Percentiles rank a stretch among this genome's conserved stretches.
Evolutionary conservation across 2,797 vertebrate species (phyloP).

Genomic region (Pangasius larnaudii): DNA sequence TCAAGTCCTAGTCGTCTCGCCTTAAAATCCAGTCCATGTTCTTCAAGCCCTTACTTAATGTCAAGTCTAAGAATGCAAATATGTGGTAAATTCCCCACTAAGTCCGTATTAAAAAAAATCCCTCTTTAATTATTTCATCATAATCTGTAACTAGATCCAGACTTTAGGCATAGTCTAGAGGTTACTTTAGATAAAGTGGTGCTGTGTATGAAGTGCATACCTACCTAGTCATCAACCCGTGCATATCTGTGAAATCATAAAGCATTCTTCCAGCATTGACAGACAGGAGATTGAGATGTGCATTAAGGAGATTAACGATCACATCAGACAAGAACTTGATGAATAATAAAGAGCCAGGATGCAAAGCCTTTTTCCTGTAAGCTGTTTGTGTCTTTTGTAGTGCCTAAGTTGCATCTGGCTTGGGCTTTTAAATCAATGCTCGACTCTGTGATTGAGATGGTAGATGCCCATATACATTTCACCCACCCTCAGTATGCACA

Average conservation of each 20-base stretch:
- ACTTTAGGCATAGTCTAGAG: neutral
- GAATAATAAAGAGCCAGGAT: conserved; percentile 36
- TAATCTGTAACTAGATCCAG: conserved; percentile 1
- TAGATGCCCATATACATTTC: conserved; percentile 7
- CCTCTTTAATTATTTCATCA: neutral
- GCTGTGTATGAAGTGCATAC: neutral
- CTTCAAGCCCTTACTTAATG: neutral
- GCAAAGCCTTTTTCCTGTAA: conserved; percentile 25
- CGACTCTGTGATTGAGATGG: neutral
- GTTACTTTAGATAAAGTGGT: neutral
- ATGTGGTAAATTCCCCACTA: neutral
- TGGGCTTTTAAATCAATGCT: conserved; percentile 18
- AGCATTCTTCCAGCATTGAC: neutral
- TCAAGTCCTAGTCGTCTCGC: neutral
- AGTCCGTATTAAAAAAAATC: neutral
- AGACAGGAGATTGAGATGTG: conserved; percentile 31
- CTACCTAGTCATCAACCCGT: conserved; percentile 34
- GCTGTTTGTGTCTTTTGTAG: conserved; percentile 23
- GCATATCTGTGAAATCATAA: conserved; percentile 26
- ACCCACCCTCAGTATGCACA: conserved; percentile 15
- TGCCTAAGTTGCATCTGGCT: neutral
- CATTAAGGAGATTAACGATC: conserved; percentile 49
- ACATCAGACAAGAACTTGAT: neutral
- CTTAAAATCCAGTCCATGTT: neutral
- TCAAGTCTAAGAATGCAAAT: neutral